Percentiles rank a stretch among this genome's conserved stretches.
phyloP scores from a whole-genome alignment of 2,888 invertebrate genomes.

The Palloptera scutellata region DNA sequence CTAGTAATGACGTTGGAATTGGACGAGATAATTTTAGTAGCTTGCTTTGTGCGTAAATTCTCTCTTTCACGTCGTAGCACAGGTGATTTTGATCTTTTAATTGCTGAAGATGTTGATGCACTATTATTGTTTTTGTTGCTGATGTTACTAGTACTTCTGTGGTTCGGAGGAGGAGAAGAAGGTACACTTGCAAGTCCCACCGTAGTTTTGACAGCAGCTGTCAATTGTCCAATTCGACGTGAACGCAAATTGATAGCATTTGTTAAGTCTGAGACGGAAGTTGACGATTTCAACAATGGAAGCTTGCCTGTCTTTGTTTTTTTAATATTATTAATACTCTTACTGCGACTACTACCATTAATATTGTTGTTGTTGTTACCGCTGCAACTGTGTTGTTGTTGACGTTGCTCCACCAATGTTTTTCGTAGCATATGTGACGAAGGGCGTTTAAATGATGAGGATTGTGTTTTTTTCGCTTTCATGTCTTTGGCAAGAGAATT shows the following conservation, averaged over 20 bases:
- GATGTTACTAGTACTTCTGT: not conserved
- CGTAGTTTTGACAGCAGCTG: conserved; percentile 8
- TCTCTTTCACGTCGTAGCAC: conserved; percentile 35
- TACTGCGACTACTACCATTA: not conserved
- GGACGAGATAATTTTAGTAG: conserved; percentile 6
- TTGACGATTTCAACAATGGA: not conserved
- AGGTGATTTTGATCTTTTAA: not conserved
- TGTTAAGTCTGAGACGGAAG: not conserved
- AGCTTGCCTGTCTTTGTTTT: not conserved
- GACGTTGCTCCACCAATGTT: conserved; percentile 18
- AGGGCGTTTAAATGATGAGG: conserved; percentile 38
- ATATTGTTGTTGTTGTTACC: not conserved
- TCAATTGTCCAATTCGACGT: conserved; percentile 27
- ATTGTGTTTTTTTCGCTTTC: conserved; percentile 43
- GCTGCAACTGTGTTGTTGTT: conserved; percentile 13
- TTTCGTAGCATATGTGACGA: conserved; percentile 32
- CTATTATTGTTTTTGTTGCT: not conserved
- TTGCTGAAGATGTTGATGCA: conserved; percentile 7
- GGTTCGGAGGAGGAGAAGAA: not conserved
- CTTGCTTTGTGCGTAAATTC: conserved; percentile 39
- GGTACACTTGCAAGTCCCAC: not conserved
- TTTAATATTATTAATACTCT: not conserved
- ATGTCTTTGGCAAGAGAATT: conserved; percentile 51
- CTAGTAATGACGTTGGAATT: conserved; percentile 15
- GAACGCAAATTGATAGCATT: conserved; percentile 36